Conservation (phyloP, 1,140 invertebrate species). For the Hypsibius dujardini region DNA sequence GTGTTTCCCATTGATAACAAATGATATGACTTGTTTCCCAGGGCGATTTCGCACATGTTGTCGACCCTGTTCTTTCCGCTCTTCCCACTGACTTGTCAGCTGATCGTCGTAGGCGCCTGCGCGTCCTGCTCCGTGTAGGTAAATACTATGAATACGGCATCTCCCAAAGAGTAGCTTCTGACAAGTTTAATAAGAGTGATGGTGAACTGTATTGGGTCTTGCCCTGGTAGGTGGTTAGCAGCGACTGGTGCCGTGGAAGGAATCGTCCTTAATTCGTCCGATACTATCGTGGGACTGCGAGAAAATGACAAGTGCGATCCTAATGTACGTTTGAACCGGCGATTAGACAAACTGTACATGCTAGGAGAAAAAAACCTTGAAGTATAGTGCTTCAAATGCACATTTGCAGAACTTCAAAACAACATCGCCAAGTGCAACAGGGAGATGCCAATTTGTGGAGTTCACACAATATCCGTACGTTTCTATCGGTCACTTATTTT, state of each 20-base stretch:
- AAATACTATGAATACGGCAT: conserved; percentile 24
- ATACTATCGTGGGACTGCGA: background rate
- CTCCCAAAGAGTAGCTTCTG: conserved; percentile 21
- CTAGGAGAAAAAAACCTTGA: background rate
- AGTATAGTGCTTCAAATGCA: background rate
- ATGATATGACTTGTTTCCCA: conserved; percentile 35
- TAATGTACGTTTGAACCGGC: background rate
- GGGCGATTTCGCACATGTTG: conserved; percentile 63
- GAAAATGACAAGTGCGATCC: conserved; percentile 7
- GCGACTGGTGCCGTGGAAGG: background rate
- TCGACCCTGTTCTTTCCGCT: conserved; percentile 75
- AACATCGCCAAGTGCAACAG: background rate
- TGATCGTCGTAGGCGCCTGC: conserved; percentile 51
- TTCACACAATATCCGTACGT: background rate
- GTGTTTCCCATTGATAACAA: too few species aligned
- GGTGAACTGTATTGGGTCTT: too few species aligned
- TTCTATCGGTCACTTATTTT: too few species aligned
- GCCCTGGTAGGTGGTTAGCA: background rate
- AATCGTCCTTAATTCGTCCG: background rate
- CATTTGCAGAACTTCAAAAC: background rate
- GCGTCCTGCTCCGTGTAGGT: conserved; percentile 46
- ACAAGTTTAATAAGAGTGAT: background rate
- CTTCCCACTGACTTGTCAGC: conserved; percentile 64
- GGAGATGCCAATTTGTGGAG: background rate
- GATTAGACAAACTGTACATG: background rate